A percentile compares a stretch with the other conserved stretches of the same genome.
These are phyloP conservation scores for Dolomedes plantarius DNA, from an alignment of 2,888 invertebrate species.

Conservation along the genomic window DNA sequence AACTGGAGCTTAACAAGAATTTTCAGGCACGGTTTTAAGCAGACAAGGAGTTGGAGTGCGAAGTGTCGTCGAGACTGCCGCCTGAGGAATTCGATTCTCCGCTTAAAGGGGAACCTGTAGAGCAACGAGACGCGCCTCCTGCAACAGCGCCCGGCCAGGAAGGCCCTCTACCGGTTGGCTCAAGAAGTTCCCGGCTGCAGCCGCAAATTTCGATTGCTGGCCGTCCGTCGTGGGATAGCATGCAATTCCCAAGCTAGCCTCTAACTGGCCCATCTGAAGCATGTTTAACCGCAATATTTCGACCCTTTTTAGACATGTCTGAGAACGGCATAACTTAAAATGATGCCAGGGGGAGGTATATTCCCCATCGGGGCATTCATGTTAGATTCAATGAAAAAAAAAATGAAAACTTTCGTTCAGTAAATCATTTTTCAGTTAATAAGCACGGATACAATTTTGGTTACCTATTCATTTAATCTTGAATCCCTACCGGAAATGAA, in stretches of 20 bases:
- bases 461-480: too few relatives aligned
- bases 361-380: too few relatives aligned
- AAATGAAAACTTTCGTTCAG: too few relatives aligned
- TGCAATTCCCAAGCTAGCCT: neutral
- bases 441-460: too few relatives aligned
- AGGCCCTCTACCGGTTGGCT: constrained; percentile 28
- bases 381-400: too few relatives aligned
- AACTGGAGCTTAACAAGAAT: neutral
- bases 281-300: too few relatives aligned
- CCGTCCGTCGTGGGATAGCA: neutral
- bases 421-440: too few relatives aligned
- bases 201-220: constrained; percentile 12
- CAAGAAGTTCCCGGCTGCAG: constrained; percentile 1
- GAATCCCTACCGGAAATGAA: too few relatives aligned
- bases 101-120: constrained; percentile 26
- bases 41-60: constrained; percentile 2
- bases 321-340: too few relatives aligned
- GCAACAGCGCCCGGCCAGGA: constrained; percentile 32
- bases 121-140: constrained; percentile 28
- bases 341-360: too few relatives aligned
- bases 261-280: too few relatives aligned
- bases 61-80: constrained; percentile 26
- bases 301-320: too few relatives aligned
- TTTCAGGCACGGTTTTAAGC: constrained; percentile 9
- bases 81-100: constrained; percentile 17